Conservation (phyloP, 2,797 vertebrate genomes). For the Hybognathus amarus region DNA sequence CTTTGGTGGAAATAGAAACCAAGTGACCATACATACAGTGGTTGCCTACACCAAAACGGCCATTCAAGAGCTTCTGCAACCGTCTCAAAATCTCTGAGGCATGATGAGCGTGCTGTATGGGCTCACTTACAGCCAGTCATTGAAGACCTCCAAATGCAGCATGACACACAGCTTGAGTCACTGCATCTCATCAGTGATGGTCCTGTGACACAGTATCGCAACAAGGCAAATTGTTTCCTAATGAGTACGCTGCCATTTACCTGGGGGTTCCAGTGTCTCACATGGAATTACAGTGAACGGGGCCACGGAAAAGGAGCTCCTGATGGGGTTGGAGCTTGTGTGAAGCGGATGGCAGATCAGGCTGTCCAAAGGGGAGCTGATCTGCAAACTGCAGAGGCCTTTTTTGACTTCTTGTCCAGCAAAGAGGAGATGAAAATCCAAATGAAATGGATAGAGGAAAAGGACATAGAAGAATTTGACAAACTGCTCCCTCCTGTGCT, state of each 20-base stretch:
- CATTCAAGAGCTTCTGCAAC: conserved; percentile 5
- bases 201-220: not conserved
- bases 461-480: not conserved
- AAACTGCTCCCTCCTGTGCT: not conserved
- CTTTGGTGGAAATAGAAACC: not conserved
- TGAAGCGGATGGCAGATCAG: not conserved
- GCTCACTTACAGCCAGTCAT: not conserved
- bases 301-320: not conserved
- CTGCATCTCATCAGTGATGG: conserved; percentile 1
- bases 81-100: not conserved
- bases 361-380: not conserved
- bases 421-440: not conserved
- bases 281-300: not conserved
- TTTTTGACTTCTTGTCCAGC: not conserved
- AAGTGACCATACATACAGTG: not conserved
- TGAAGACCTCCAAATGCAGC: not conserved
- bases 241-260: not conserved
- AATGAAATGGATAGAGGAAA: not conserved
- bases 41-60: not conserved
- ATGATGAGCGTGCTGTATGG: not conserved
- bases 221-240: not conserved
- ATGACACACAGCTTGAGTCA: not conserved
- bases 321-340: not conserved
- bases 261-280: too few relatives aligned
- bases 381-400: not conserved